Evolutionary conservation across 2,888 invertebrate species (phyloP).

Genomic region (Dugesia japonica): DNA sequence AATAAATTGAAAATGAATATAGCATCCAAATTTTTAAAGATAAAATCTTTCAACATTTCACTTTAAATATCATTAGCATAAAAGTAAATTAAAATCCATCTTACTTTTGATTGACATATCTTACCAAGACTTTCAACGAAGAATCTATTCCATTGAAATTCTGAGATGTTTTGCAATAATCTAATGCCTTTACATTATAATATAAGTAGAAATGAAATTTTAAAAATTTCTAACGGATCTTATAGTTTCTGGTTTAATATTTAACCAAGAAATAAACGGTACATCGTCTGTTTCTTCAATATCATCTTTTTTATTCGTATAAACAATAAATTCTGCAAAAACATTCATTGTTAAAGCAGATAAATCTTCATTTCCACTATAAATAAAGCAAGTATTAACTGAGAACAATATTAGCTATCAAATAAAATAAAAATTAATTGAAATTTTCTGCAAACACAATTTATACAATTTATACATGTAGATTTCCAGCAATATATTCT

Average conservation of each 20-base stretch:
- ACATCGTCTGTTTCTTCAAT: neutral
- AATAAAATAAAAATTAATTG: no score
- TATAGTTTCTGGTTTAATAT: neutral
- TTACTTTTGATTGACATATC: neutral
- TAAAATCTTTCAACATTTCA: neutral
- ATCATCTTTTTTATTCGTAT: neutral
- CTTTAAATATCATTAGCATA: neutral
- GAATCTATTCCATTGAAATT: conserved; percentile 10
- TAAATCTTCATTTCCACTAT: neutral
- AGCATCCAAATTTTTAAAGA: neutral
- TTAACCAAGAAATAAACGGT: neutral
- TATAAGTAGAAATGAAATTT: neutral
- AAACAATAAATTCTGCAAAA: neutral
- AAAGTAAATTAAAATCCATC: neutral
- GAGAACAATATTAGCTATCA: no score
- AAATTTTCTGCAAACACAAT: no score
- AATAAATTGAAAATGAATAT: neutral
- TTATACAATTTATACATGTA: no score
- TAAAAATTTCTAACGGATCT: neutral
- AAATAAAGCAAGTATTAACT: no score
- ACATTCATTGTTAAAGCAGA: neutral
- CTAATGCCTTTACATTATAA: neutral
- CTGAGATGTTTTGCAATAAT: neutral
- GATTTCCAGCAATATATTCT: no score
- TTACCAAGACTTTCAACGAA: neutral